Base-by-base conservation (phyloP, 2,113 vertebrate genomes). In the Thymallus thymallus region DNA sequence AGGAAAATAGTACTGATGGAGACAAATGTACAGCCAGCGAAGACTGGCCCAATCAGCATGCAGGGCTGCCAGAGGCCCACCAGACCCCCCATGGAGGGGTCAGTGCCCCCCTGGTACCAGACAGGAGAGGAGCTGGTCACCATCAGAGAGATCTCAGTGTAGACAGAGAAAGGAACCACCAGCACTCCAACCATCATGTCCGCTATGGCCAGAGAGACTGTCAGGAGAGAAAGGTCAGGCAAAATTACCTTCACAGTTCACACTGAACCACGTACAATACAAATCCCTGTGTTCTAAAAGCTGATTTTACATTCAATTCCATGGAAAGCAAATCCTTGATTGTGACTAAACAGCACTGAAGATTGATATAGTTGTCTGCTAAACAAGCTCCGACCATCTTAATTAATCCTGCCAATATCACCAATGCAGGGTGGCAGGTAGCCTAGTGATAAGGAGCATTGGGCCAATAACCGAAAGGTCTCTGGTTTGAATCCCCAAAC, bases 1-100 rank as follows among this genome's bases (percentile, higher is more conserved):
- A 95, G 85, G 84, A 94, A 95, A 68, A 95, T 95, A 76, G 93
- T 95, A 85, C 88, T 94, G 80, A 95, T 95, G 63, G 94, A 95
- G 26, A 95, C 93, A n/a, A 95, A 94, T 7, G 94, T 95, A 84
- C 93, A 95, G 35, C 93, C 93, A 0, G 94, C 94, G 24, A 95
- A 95, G 73, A 95, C 87, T 0, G 91, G 93, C 14, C 94, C 94
- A 13, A 94, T 93, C 76, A 95, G 73, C 87, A 92, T 89, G 88
- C 94, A 95, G 58, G 94, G 92, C 71, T 92, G 89, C 88, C 89
- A 91, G 1, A 84, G 69, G 12, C 58, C 77, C 12, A 73, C 69
- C 6, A 67, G 22, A 1, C 75, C 85, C 2, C 72, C 80, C 88
- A 72, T 22, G n/a, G 66, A 23, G 22, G 66, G 41, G 20, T 20